Percentiles rank a stretch among this genome's conserved stretches.
Evolutionary conservation across 2,797 vertebrate genomes (phyloP).

Genomic region (Enteromius treurensis): DNA sequence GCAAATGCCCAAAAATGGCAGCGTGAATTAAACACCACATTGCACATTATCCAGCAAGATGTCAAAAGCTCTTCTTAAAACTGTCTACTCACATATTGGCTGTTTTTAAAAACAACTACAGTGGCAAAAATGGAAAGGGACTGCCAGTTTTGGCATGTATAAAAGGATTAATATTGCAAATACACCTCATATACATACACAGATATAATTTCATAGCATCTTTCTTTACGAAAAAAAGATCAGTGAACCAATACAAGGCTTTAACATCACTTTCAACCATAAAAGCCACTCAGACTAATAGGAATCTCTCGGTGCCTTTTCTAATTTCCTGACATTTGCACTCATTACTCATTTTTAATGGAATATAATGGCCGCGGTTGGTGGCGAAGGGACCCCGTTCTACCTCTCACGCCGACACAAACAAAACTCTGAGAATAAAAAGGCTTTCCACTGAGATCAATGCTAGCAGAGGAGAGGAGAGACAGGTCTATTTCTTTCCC

Average conservation of each 20-base stretch:
- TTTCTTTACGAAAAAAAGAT: background rate
- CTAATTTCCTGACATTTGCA: constrained; percentile 35
- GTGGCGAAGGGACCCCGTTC: constrained; percentile 39
- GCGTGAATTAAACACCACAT: background rate
- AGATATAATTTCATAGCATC: background rate
- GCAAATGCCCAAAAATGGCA: background rate
- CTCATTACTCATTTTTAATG: constrained; percentile 59
- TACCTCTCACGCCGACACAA: constrained; percentile 62
- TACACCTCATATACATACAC: background rate
- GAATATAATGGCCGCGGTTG: constrained; percentile 51
- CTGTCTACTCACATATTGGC: background rate
- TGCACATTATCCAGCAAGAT: background rate
- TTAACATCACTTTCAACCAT: constrained; percentile 16
- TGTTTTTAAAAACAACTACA: background rate
- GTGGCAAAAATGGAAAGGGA: background rate
- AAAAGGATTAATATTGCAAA: background rate
- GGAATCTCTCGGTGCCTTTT: background rate
- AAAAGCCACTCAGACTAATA: background rate
- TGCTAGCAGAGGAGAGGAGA: constrained; percentile 68
- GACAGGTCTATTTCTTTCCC: constrained; percentile 70
- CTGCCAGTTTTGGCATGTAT: background rate
- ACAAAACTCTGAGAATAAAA: constrained; percentile 73
- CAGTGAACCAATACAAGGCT: background rate
- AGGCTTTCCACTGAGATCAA: constrained; percentile 71
- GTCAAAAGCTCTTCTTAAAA: background rate